Evolutionary conservation across 1,140 invertebrate genomes (phyloP), one percentile per base, ranked within the genome.

Genomic region (Glomeris maerens): DNA sequence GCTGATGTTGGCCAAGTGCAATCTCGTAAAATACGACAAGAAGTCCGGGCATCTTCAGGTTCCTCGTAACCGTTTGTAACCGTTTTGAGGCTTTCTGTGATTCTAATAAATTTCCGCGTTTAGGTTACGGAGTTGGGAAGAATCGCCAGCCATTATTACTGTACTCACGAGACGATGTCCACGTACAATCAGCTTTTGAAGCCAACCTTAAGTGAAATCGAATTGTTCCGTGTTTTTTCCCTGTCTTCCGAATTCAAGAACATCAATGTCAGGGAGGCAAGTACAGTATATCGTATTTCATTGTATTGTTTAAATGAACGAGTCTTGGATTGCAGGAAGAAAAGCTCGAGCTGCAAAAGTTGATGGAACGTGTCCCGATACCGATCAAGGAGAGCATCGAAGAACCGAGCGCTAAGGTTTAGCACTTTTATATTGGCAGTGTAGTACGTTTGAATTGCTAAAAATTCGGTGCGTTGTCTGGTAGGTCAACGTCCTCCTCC

Each of bases 371-470:
- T 59, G 95, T 98, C 0, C 96, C 96, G 0, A 96, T 99, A 53
- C 96, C 96, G 0, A 96, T 99, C 45, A 99, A 99, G 56, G 96
- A 99, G 68, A 91, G 88, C 53, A 93, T 98, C 31, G 96, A 99
- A 66, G 95, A 99, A 66, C 81, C 94, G 0, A 94, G 89, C 58
- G 95, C 96, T 0, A 99, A 99, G 72, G 67, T 72, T n/a, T n/a
- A n/a, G n/a, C n/a, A 36, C 17, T 36, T 36, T 36, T 10, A 10
- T 52, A 17, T 36, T 36, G 10, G 10, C 17, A 36, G 10, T 36
- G 10, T 10, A 36, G 10, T 10, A 10, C 17, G 31, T 10, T 36
- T 36, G 31, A 36, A 36, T 10, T 36, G 10, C 10, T 36, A 57
- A 51, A 47, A 17, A 26, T 14, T 25, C 55, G 5, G 25, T 55